These are phyloP conservation scores for Gymnothorax reevesii DNA, from an alignment of 2,797 vertebrate genomes.

Conservation along the genomic window DNA sequence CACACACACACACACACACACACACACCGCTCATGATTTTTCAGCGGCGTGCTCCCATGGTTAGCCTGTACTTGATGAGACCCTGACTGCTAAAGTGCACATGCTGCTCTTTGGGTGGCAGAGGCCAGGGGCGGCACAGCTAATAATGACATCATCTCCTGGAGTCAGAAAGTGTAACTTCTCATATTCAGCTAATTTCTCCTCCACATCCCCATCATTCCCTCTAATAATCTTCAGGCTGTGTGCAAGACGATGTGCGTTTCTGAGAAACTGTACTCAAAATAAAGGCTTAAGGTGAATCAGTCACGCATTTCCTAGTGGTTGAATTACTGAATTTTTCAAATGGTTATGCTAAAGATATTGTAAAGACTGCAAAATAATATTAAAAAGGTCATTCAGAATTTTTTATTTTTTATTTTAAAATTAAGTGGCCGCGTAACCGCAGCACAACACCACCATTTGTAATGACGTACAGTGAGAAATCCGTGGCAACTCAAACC, in stretches of 20 bases:
- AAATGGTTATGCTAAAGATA: too few relatives aligned
- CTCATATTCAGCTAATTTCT: background rate
- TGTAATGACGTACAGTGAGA: too few relatives aligned
- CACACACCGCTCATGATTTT: background rate
- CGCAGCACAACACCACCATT: too few relatives aligned
- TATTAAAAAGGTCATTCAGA: too few relatives aligned
- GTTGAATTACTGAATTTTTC: too few relatives aligned
- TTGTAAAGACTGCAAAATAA: too few relatives aligned
- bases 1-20: slow-evolving; percentile 43
- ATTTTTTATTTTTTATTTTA: too few relatives aligned
- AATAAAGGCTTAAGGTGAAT: background rate
- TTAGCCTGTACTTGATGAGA: background rate
- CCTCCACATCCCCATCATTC: background rate
- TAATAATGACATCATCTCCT: background rate
- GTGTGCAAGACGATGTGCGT: background rate
- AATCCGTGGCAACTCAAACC: too few relatives aligned
- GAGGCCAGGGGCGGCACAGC: background rate
- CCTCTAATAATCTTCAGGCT: background rate
- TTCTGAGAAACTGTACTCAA: background rate
- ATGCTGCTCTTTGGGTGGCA: background rate
- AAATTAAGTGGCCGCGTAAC: too few relatives aligned
- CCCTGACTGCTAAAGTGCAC: background rate
- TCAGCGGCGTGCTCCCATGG: background rate
- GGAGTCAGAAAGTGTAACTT: background rate
- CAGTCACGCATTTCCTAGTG: too few relatives aligned